Conservation (phyloP, 1,140 invertebrate species). For the Drosophila ananassae region DNA sequence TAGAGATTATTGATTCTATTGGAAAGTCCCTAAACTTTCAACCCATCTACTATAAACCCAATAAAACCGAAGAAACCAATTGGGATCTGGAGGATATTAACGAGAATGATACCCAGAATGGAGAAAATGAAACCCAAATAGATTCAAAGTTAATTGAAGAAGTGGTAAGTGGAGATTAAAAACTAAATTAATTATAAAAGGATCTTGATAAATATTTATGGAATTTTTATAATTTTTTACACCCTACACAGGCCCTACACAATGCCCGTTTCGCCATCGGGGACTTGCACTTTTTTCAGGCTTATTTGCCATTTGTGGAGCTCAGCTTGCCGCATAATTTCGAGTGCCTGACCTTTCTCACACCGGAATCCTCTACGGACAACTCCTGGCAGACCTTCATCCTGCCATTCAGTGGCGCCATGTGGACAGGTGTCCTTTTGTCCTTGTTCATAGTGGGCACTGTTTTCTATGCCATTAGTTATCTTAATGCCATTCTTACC, state of each 20-base stretch:
- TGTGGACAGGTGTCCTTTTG: conserved; percentile 78
- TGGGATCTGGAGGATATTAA: conserved; percentile 86
- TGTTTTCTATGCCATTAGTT: conserved; percentile 72
- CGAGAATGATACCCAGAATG: conserved; percentile 85
- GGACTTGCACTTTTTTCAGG: conserved; percentile 90
- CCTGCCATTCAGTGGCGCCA: conserved; percentile 87
- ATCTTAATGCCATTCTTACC: conserved; percentile 55
- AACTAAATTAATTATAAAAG: too few relatives aligned
- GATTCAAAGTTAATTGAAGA: conserved; percentile 88
- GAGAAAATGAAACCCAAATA: conserved; percentile 60
- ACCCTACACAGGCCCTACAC: conserved; percentile 74
- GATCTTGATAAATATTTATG: background rate
- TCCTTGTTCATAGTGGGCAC: conserved; percentile 74
- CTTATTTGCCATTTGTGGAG: conserved; percentile 89
- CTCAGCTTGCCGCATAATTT: conserved; percentile 91
- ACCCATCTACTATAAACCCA: conserved; percentile 86
- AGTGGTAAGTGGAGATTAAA: conserved; percentile 84
- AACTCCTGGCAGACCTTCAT: conserved; percentile 93
- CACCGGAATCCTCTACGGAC: conserved; percentile 90
- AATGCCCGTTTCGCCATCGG: conserved; percentile 90
- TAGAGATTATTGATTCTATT: conserved; percentile 88
- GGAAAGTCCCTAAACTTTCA: conserved; percentile 89
- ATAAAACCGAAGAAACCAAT: conserved; percentile 85
- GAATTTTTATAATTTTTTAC: conserved; percentile 3
- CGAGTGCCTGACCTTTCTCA: conserved; percentile 92